phyloP scores from a whole-genome alignment of 2,113 vertebrate genomes.

The Onychostoma macrolepis region DNA sequence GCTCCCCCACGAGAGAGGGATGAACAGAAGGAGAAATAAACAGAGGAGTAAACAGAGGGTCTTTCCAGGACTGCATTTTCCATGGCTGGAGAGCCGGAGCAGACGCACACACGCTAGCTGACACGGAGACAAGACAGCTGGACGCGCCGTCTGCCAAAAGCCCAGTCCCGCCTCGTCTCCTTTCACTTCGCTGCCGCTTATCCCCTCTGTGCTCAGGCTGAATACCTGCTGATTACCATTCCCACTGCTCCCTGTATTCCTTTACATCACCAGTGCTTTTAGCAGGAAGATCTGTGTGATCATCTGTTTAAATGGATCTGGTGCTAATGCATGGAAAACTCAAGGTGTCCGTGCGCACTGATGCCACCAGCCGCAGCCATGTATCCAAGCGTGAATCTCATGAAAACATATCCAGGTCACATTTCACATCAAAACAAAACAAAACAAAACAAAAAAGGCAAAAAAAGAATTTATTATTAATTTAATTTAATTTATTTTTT shows the following conservation, averaged over 20 bases:
- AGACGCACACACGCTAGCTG: constrained; percentile 52
- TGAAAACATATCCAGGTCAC: background rate
- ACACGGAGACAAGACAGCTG: constrained; percentile 62
- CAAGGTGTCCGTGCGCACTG: background rate
- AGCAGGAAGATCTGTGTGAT: background rate
- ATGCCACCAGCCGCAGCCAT: background rate
- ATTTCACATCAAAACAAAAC: background rate
- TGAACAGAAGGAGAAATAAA: constrained; percentile 61
- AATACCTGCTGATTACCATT: constrained; percentile 39
- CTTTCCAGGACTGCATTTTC: constrained; percentile 47
- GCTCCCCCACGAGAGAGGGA: constrained; percentile 55
- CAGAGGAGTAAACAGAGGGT: constrained; percentile 54
- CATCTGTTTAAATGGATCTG: constrained; percentile 20
- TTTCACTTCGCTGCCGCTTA: constrained; percentile 50
- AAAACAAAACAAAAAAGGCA: constrained; percentile 48
- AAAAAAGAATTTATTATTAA: background rate
- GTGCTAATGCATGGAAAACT: constrained; percentile 15
- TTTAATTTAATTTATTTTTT: no score
- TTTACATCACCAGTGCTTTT: constrained; percentile 22
- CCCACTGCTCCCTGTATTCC: constrained; percentile 35
- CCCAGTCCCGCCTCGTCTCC: constrained; percentile 44
- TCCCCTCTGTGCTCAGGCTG: constrained; percentile 24
- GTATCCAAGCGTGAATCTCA: background rate
- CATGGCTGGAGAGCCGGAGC: constrained; percentile 30
- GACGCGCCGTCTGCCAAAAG: constrained; percentile 53